Evolutionary conservation across 1,140 invertebrate genomes (phyloP), one percentile per base, ranked within the genome.

Genomic region (Drosophila burlai): DNA sequence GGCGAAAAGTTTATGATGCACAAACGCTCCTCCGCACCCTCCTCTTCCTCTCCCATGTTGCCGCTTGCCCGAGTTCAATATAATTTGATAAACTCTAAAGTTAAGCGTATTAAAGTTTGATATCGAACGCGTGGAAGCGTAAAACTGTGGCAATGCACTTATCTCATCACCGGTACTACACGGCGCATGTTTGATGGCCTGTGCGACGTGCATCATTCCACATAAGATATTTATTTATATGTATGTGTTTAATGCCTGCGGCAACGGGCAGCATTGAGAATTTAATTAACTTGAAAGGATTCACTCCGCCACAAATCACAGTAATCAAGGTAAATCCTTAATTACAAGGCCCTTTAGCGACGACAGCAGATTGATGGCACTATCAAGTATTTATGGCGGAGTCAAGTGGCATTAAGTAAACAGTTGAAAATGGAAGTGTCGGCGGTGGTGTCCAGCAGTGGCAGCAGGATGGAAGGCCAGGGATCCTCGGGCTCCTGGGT

Each of bases 251-350:
- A 74, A 61, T 61, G 67, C 67, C 57, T 15, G 24, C 9, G 68
- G 55, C 71, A 29, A 47, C 2, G 59, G 18, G 24, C 29, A 24
- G 26, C 26, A 52, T n/a, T 31, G 68, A 38, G 38, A 73, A 74
- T 50, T 73, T 74, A 73, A 74, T 74, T 73, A 74, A 74, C 68
- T 61, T 73, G 66, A 73, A 74, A 74, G 68, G 71, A 50, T 60
- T 73, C 40, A 38, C 54, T 52, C 16, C 31, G 38, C 36, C 55
- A n/a, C 68, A 52, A 73, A 52, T 40, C 69, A 72, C 67, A 16
- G 67, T 60, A 73, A 72, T 73, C 46, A 43, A 50, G 68, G 46
- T 31, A 50, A 50, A 52, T 34, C 34, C 54, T 73, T 73, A 73
- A 74, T 73, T 73, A 74, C 69, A 50, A 61, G 54, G 31, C 15